These are phyloP conservation scores for Henricia sp. DNA, from an alignment of 53 echinoderm and acorn worm genomes.

Conservation along the genomic window DNA sequence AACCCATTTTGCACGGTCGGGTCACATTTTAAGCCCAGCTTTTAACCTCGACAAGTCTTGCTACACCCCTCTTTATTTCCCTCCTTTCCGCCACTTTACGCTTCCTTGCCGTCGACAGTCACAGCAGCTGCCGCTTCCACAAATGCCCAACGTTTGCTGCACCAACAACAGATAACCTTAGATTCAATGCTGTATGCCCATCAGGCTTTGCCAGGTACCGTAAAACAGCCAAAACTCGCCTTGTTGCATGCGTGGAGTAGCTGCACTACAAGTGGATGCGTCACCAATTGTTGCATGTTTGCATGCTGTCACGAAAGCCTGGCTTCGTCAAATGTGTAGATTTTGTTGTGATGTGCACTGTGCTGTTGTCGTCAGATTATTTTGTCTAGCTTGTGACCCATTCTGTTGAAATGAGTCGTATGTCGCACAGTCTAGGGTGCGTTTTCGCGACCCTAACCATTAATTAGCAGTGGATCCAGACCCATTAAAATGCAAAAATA, in stretches of 20 bases:
- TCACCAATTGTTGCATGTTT: slow-evolving; percentile 12
- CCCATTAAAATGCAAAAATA: too few relatives aligned
- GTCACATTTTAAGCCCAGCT: background rate
- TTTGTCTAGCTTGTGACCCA: too few relatives aligned
- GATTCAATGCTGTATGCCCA: slow-evolving; percentile 58
- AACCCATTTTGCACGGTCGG: too few relatives aligned
- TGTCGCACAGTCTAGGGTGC: too few relatives aligned
- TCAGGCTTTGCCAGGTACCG: slow-evolving; percentile 51
- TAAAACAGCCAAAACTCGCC: background rate
- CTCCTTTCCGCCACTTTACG: background rate
- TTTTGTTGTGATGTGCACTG: too few relatives aligned
- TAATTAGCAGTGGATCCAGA: too few relatives aligned
- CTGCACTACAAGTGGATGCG: background rate
- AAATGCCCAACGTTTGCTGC: slow-evolving; percentile 57
- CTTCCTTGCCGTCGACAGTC: background rate
- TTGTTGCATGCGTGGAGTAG: slow-evolving; percentile 11
- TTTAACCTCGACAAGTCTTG: background rate
- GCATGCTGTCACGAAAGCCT: background rate
- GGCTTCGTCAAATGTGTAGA: background rate
- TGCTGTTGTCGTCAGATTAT: too few relatives aligned
- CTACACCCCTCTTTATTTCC: background rate
- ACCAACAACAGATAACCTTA: slow-evolving; percentile 55
- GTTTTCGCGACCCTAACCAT: too few relatives aligned
- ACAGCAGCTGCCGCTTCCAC: slow-evolving; percentile 36
- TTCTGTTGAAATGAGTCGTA: too few relatives aligned